Evolutionary conservation across 1,140 invertebrate genomes (phyloP).

Genomic region (Proales similis): DNA sequence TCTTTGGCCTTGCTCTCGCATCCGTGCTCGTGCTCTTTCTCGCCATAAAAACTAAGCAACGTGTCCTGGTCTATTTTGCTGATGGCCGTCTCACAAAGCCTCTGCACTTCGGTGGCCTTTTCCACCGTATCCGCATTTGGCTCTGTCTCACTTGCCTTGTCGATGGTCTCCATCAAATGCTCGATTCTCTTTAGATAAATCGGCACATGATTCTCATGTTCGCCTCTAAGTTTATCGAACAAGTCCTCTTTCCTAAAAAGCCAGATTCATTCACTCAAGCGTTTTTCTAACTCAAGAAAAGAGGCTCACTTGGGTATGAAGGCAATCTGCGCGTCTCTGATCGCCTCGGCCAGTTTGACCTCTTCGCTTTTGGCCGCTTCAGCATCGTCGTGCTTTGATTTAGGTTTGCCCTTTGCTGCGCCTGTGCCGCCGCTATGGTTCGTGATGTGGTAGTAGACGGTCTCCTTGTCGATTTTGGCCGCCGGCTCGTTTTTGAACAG

Average conservation of each 20-base stretch:
- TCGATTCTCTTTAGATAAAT: conserved; percentile 69
- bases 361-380: conserved; percentile 15
- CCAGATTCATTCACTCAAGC: not conserved
- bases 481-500: conserved; percentile 13
- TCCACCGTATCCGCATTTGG: too few species aligned
- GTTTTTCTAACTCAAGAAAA: not conserved
- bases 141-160: conserved; percentile 40
- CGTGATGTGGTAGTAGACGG: conserved; percentile 19
- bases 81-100: conserved; percentile 63
- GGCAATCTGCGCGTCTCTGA: conserved; percentile 10
- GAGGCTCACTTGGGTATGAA: not conserved
- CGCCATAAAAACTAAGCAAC: conserved; percentile 66
- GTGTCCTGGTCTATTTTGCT: conserved; percentile 64
- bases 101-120: conserved; percentile 51
- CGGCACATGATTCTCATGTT: conserved; percentile 65
- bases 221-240: conserved; percentile 66
- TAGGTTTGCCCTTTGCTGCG: not conserved
- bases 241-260: conserved; percentile 48
- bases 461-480: conserved; percentile 21
- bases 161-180: conserved; percentile 60
- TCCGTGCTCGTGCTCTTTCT: conserved; percentile 69
- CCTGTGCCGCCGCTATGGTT: conserved; percentile 29
- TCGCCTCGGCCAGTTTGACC: conserved; percentile 3
- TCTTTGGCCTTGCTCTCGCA: conserved; percentile 59
- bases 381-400: not conserved